These are phyloP conservation scores for Limnephilus lunatus DNA, from an alignment of 2,888 invertebrate species.

Conservation along the genomic window DNA sequence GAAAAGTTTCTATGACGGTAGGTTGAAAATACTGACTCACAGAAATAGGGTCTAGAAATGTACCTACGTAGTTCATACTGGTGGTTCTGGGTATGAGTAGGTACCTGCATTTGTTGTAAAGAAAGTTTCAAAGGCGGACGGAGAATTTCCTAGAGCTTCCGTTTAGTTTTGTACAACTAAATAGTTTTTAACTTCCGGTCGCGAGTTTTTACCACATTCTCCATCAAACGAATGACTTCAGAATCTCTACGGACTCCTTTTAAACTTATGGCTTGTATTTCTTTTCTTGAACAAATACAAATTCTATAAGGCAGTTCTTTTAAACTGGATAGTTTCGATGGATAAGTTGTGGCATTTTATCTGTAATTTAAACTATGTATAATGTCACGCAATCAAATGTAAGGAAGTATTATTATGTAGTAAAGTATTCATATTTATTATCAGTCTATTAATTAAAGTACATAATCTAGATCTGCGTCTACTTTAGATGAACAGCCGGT, in stretches of 20 bases:
- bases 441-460: neutral
- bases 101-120: conserved; percentile 19
- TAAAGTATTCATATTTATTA: neutral
- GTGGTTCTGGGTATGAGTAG: neutral
- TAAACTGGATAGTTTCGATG: neutral
- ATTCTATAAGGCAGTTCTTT: neutral
- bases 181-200: conserved; percentile 38
- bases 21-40: neutral
- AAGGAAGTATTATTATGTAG: too few relatives aligned
- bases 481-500: neutral
- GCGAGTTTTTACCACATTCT: conserved; percentile 32
- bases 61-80: neutral
- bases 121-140: conserved; percentile 34
- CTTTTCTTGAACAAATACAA: neutral
- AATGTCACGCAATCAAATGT: too few relatives aligned
- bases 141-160: conserved; percentile 31
- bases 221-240: conserved; percentile 13
- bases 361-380: neutral
- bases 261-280: neutral
- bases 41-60: neutral
- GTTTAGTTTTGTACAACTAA: conserved; percentile 17
- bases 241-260: neutral
- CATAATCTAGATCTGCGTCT: neutral
- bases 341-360: neutral
- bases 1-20: neutral